A percentile compares a stretch with the other conserved stretches of the same genome.
Conservation (phyloP, 2,797 vertebrate genomes). For the Crocodylus rhombifer region DNA sequence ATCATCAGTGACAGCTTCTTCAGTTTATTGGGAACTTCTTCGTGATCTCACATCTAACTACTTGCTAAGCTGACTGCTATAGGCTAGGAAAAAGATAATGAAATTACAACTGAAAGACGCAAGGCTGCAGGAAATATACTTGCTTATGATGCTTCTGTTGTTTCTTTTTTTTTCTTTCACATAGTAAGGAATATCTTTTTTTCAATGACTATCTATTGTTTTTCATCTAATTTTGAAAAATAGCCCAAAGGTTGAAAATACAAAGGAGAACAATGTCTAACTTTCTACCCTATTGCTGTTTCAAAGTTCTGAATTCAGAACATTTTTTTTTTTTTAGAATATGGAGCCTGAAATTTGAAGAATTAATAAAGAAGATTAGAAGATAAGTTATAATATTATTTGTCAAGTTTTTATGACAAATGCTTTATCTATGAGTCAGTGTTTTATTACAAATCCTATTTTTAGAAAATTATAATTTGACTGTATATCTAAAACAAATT, state of each 20-base stretch:
- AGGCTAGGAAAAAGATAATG: neutral
- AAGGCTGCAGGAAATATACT: neutral
- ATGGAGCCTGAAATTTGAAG: neutral
- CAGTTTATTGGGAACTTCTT: neutral
- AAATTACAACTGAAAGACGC: neutral
- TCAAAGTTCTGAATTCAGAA: neutral
- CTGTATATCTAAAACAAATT: neutral
- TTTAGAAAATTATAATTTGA: neutral
- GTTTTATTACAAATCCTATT: neutral
- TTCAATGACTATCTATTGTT: neutral
- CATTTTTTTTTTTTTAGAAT: neutral
- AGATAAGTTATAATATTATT: neutral
- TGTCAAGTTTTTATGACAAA: neutral
- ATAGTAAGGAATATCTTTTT: neutral
- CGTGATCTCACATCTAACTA: neutral
- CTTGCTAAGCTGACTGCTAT: neutral
- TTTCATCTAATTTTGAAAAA: conserved; percentile 3
- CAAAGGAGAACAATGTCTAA: neutral
- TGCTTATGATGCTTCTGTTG: neutral
- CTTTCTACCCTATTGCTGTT: neutral
- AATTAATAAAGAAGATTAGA: neutral
- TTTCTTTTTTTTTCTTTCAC: neutral
- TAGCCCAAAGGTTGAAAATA: neutral
- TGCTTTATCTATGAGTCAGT: neutral
- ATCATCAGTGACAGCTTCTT: neutral